These are phyloP conservation scores for Papilio protenor DNA, from an alignment of 2,888 invertebrate genomes.

Conservation along the genomic window DNA sequence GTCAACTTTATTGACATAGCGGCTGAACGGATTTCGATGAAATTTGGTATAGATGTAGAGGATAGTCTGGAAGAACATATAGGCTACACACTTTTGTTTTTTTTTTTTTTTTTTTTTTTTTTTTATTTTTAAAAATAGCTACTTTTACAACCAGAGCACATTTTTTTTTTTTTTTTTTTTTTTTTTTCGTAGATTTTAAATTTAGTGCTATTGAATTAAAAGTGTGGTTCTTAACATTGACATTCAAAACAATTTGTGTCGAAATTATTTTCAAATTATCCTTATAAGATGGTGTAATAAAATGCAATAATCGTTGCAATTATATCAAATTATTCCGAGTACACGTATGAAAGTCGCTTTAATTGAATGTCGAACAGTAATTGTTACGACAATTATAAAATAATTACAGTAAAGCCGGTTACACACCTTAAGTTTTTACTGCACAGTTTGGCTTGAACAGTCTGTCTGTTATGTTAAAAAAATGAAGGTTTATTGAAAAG, in stretches of 20 bases:
- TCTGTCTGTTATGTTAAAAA: too few species aligned
- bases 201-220: neutral
- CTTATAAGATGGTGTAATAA: slow-evolving; percentile 6
- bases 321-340: neutral
- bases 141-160: too few species aligned
- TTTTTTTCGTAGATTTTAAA: neutral
- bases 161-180: too few species aligned
- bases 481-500: neutral
- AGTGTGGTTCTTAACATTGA: neutral
- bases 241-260: neutral
- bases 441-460: too few species aligned
- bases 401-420: slow-evolving; percentile 18
- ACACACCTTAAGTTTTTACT: too few species aligned
- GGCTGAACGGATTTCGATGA: too few species aligned
- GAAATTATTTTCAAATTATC: neutral
- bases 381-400: slow-evolving; percentile 35
- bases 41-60: too few species aligned
- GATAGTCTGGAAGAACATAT: too few species aligned
- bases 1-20: neutral
- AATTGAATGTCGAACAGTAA: slow-evolving; percentile 36
- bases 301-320: slow-evolving; percentile 22
- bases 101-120: too few species aligned
- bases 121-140: too few species aligned
- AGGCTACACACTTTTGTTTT: too few species aligned
- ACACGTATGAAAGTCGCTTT: neutral